These are phyloP conservation scores for Eupeodes corollae DNA, from an alignment of 1,140 invertebrate genomes.

Conservation along the genomic window DNA sequence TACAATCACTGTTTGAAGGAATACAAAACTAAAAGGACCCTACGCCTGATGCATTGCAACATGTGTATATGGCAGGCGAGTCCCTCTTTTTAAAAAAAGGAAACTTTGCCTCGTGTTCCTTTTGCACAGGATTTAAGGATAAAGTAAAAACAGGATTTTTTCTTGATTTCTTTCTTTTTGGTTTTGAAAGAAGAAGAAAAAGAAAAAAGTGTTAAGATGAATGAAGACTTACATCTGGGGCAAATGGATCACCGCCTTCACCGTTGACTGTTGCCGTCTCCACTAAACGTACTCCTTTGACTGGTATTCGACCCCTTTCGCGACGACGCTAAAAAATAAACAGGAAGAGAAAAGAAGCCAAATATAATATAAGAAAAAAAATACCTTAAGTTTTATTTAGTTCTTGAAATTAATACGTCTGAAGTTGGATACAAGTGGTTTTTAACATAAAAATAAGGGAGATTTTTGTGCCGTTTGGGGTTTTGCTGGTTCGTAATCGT, in stretches of 20 bases:
- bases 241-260: constrained; percentile 36
- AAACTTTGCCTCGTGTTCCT: background rate
- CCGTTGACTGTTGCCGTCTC: constrained; percentile 56
- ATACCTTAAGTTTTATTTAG: background rate
- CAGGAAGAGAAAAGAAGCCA: constrained; percentile 5
- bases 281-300: constrained; percentile 60
- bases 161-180: background rate
- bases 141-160: background rate
- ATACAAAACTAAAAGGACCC: too few relatives aligned
- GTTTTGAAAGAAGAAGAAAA: background rate
- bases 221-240: constrained; percentile 33
- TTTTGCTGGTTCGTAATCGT: too few relatives aligned
- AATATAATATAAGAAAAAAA: background rate
- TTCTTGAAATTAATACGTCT: background rate
- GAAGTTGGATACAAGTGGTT: too few relatives aligned
- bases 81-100: too few relatives aligned
- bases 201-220: background rate
- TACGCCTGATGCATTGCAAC: too few relatives aligned
- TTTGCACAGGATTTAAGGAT: background rate
- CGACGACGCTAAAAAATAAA: constrained; percentile 53
- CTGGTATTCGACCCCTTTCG: constrained; percentile 65
- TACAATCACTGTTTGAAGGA: too few relatives aligned
- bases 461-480: too few relatives aligned
- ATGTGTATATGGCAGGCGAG: too few relatives aligned
- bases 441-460: too few relatives aligned